Evolutionary conservation across 2,797 vertebrate species (phyloP), one percentile per base, ranked within the genome.

Genomic region (Gymnodraco acuticeps): DNA sequence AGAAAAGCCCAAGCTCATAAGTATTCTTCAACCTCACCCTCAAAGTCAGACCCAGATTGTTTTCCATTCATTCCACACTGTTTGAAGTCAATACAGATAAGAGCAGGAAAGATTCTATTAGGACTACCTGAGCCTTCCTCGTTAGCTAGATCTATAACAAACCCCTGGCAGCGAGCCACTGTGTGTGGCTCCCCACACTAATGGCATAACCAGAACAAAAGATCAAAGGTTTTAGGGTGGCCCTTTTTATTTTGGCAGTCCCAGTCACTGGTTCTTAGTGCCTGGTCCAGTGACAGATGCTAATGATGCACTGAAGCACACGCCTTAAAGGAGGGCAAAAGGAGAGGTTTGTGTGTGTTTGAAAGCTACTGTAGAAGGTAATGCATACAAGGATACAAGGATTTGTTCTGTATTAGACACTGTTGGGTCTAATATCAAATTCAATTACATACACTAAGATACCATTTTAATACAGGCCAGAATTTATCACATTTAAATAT

Each of bases 81-180:
- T 93, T 90, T 93, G 90, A 92, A 91, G 90, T 90, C 82, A 82
- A 83, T 82, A 84, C 76, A 89, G 90, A 90, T 91, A 85, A 90
- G 87, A 83, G 73, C 77, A 85, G 79, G 84, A 84, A 91, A 80
- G 60, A 88, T 87, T 87, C 77, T 91, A 87, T 90, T 85, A 87
- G 82, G 84, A 75, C 82, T 87, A 91, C 87, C 91, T 91, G 84
- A 84, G 83, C 85, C 84, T 73, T 80, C 86, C 89, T 93, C 77
- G 77, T 94, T 93, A 92, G 83, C 73, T 27, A 38, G 69, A 89
- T 91, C 88, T 85, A 27, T 27, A 92, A 92, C 88, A 87, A 83
- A 84, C 60, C 50, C 72, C 58, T 84, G 83, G 83, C 83, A 79
- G 65, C 14, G 31, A 69, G 85, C 85, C 79, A 59, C 69, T 2